A percentile compares a stretch with the other conserved stretches of the same genome.
These are phyloP conservation scores for Apistogramma diplotaenia DNA, from an alignment of 2,113 vertebrate genomes.

Conservation along the genomic window DNA sequence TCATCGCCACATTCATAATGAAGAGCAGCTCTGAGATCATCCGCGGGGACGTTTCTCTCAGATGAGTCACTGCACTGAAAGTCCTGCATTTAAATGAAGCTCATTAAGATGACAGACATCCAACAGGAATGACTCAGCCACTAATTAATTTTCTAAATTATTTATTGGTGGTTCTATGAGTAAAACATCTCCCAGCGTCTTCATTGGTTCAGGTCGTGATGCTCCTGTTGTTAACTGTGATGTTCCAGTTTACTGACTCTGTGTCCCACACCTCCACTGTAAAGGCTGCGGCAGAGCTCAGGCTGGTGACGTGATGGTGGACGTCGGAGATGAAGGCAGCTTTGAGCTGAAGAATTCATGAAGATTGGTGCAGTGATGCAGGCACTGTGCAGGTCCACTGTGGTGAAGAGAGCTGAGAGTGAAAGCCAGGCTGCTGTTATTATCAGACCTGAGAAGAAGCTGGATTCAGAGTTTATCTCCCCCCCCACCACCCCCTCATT, in stretches of 20 bases:
- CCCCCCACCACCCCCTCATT: not conserved
- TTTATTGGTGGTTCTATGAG: not conserved
- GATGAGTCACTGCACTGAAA: conserved; percentile 1
- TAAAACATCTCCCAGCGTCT: not conserved
- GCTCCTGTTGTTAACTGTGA: not conserved
- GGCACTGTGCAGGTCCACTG: too few species aligned
- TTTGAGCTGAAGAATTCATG: too few species aligned
- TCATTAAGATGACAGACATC: not conserved
- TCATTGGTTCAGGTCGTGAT: not conserved
- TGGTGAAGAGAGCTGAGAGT: too few species aligned
- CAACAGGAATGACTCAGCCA: not conserved
- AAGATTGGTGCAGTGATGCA: too few species aligned
- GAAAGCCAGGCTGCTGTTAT: not conserved
- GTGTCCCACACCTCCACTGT: too few species aligned
- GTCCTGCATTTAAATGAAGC: not conserved
- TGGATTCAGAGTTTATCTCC: not conserved
- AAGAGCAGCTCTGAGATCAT: conserved; percentile 1
- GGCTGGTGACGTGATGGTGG: too few species aligned
- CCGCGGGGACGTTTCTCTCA: not conserved
- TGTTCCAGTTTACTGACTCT: too few species aligned
- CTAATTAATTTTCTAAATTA: not conserved
- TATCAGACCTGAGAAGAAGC: not conserved
- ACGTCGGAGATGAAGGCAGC: too few species aligned
- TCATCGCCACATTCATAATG: not conserved
- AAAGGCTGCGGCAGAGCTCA: too few species aligned